These are phyloP conservation scores for Drosophila siamana DNA, from an alignment of 2,888 invertebrate genomes.

Conservation along the genomic window DNA sequence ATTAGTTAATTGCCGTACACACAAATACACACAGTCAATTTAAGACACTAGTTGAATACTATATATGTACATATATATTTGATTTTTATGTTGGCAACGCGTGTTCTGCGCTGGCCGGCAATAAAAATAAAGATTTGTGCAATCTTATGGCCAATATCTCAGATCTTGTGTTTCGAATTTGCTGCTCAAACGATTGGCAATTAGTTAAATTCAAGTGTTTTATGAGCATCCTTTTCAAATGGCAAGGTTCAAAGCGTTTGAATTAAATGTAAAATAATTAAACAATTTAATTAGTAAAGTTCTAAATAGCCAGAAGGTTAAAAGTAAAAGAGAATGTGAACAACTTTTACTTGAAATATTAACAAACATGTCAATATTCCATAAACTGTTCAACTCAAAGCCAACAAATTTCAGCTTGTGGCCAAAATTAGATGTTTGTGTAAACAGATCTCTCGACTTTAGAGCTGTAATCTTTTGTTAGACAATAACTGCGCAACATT, in stretches of 20 bases:
- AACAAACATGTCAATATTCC: too few relatives aligned
- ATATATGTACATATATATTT: conserved; percentile 40
- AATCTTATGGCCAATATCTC: conserved; percentile 50
- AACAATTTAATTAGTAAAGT: too few relatives aligned
- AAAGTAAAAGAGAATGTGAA: too few relatives aligned
- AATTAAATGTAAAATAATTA: too few relatives aligned
- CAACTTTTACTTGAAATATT: too few relatives aligned
- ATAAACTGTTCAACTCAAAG: too few relatives aligned
- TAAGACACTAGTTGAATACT: background rate
- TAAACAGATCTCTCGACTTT: too few relatives aligned
- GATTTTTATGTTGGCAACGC: conserved; percentile 45
- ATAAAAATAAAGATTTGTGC: conserved; percentile 46
- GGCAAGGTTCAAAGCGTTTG: conserved; percentile 21
- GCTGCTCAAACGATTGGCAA: conserved; percentile 7
- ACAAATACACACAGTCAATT: conserved; percentile 15
- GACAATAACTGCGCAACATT: background rate
- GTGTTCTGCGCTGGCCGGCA: conserved; percentile 33
- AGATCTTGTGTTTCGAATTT: conserved; percentile 26
- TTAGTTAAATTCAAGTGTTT: background rate
- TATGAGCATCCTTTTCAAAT: conserved; percentile 1
- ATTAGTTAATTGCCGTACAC: conserved; percentile 69
- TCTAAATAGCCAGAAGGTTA: too few relatives aligned
- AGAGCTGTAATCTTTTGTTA: background rate
- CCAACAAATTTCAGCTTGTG: too few relatives aligned
- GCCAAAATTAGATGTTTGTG: too few relatives aligned